Evolutionary conservation across 2,797 vertebrate species (phyloP).

Genomic region (Limosa lapponica): DNA sequence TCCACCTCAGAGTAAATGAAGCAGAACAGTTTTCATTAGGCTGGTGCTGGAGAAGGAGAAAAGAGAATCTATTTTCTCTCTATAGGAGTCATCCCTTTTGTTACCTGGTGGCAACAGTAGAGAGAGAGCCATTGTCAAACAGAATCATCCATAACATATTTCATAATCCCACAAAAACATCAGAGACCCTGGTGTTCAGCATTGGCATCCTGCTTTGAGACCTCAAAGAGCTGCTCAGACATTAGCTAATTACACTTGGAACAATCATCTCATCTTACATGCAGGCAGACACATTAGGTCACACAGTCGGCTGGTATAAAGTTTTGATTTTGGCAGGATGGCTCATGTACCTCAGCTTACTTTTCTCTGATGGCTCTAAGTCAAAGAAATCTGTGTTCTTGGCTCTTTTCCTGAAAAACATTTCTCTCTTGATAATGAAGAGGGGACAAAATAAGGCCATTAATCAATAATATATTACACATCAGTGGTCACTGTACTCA

Average conservation of each 20-base stretch:
- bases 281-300: not conserved
- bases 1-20: not conserved
- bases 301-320: not conserved
- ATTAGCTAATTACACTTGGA: conserved; percentile 19
- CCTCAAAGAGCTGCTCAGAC: conserved; percentile 2
- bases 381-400: not conserved
- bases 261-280: not conserved
- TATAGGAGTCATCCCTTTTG: not conserved
- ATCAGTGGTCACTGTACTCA: not conserved
- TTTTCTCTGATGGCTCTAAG: not conserved
- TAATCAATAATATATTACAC: not conserved
- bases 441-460: not conserved
- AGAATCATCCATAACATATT: not conserved
- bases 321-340: not conserved
- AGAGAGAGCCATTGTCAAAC: not conserved
- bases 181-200: not conserved
- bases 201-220: not conserved
- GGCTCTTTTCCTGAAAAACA: not conserved
- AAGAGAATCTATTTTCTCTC: not conserved
- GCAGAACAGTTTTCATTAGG: not conserved
- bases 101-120: not conserved
- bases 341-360: not conserved
- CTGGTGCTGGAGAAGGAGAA: not conserved
- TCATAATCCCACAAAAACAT: not conserved
- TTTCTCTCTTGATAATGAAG: not conserved